These are phyloP conservation scores for Oncorhynchus clarkii DNA, from an alignment of 2,113 vertebrate genomes.

Conservation along the genomic window DNA sequence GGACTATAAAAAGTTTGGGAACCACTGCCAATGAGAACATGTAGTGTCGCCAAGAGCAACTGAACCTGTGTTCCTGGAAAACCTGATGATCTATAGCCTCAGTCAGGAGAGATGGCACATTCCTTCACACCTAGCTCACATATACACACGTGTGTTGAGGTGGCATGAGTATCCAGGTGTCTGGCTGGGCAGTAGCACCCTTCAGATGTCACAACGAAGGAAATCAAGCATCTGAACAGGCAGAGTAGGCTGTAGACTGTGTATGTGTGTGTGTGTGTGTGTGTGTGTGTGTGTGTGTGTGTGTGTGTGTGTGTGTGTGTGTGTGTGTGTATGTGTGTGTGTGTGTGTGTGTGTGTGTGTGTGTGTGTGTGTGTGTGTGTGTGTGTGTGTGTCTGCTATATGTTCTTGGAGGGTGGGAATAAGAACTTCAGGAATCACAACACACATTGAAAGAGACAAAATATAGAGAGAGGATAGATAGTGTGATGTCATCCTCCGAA, in stretches of 20 bases:
- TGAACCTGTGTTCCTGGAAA: constrained; percentile 63
- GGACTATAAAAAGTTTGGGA: too few relatives aligned
- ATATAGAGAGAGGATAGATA: constrained; percentile 25
- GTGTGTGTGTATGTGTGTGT: too few relatives aligned
- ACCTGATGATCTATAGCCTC: constrained; percentile 58
- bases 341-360: constrained; percentile 6
- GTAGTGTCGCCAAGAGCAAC: constrained; percentile 52
- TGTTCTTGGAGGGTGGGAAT: constrained; percentile 69
- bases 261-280: constrained; percentile 34
- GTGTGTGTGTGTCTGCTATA: background rate
- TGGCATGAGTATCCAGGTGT: constrained; percentile 77
- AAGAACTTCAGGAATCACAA: constrained; percentile 65
- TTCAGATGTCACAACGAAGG: constrained; percentile 72
- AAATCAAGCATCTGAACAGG: constrained; percentile 67
- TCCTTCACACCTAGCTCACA: constrained; percentile 45
- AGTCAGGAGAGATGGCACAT: constrained; percentile 59
- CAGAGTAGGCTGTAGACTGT: constrained; percentile 55
- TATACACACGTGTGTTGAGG: constrained; percentile 32
- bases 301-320: background rate
- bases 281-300: constrained; percentile 1
- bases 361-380: constrained; percentile 16
- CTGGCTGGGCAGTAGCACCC: constrained; percentile 66
- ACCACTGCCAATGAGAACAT: constrained; percentile 51
- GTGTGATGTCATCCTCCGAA: constrained; percentile 71
- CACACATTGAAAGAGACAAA: constrained; percentile 47